Conservation (phyloP, 2,888 invertebrate genomes). For the Drosophila neonasuta region DNA sequence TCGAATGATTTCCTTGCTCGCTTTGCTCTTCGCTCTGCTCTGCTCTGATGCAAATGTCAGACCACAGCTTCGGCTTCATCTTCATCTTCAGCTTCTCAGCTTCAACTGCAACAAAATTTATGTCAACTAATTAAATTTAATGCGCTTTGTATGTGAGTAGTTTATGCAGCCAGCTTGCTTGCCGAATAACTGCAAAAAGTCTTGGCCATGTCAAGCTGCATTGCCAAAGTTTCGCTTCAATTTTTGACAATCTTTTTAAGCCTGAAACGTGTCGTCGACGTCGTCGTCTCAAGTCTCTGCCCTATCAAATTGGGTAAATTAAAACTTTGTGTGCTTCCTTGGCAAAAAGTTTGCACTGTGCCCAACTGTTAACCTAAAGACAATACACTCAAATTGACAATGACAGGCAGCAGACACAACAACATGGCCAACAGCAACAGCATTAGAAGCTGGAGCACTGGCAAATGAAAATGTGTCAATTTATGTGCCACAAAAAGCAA, state of each 20-base stretch:
- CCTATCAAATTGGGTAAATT: constrained; percentile 26
- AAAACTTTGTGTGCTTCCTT: constrained; percentile 32
- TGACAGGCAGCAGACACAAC: constrained; percentile 27
- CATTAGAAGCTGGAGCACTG: not conserved
- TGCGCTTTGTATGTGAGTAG: constrained; percentile 51
- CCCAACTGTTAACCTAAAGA: constrained; percentile 13
- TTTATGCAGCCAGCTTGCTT: constrained; percentile 13
- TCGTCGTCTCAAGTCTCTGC: not conserved
- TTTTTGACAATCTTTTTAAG: constrained; percentile 53
- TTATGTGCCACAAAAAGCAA: constrained; percentile 49
- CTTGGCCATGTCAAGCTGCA: constrained; percentile 26
- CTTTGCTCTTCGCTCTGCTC: constrained; percentile 46
- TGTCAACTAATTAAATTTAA: constrained; percentile 72
- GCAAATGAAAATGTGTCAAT: constrained; percentile 57
- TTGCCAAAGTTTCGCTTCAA: constrained; percentile 49
- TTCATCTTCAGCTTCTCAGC: constrained; percentile 12
- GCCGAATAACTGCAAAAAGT: not conserved
- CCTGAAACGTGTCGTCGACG: constrained; percentile 11
- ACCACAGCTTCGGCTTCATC: constrained; percentile 19
- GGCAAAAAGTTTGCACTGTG: not conserved
- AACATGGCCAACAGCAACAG: constrained; percentile 7
- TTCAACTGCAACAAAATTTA: constrained; percentile 50
- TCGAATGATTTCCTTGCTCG: constrained; percentile 51
- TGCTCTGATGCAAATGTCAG: constrained; percentile 53
- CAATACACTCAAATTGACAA: constrained; percentile 22